Conservation (phyloP, 2,888 invertebrate genomes). For the Sinhomidia bicolor region DNA sequence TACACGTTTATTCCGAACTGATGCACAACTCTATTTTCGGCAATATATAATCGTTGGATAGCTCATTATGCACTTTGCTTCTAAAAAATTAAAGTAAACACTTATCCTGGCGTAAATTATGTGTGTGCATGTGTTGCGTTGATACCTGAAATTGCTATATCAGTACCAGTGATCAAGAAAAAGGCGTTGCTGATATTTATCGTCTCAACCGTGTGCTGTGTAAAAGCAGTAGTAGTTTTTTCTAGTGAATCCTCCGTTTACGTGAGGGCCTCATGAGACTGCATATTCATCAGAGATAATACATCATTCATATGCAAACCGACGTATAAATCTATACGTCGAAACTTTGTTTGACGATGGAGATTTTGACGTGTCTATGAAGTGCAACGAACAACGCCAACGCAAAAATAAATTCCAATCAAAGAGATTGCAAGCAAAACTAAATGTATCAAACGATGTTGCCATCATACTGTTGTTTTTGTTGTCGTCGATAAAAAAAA, state of each 20-base stretch:
- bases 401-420: not conserved
- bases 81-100: not conserved
- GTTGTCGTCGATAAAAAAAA: not conserved
- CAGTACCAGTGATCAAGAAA: constrained; percentile 17
- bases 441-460: no score
- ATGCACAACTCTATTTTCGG: constrained; percentile 1
- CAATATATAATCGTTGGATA: constrained; percentile 4
- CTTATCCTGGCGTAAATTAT: not conserved
- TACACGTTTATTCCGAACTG: not conserved
- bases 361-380: not conserved
- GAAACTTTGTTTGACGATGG: not conserved
- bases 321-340: not conserved
- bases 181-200: constrained; percentile 31
- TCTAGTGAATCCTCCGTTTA: constrained; percentile 19
- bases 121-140: not conserved
- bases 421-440: no score
- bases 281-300: constrained; percentile 48
- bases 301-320: constrained; percentile 33
- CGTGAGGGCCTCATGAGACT: constrained; percentile 52
- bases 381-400: constrained; percentile 8
- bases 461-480: no score
- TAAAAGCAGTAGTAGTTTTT: no score
- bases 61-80: not conserved
- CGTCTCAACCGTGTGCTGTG: constrained; percentile 2
- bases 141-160: constrained; percentile 28